Base-by-base conservation (phyloP, 2,888 invertebrate species). In the Heteromyza rotundicornis region DNA sequence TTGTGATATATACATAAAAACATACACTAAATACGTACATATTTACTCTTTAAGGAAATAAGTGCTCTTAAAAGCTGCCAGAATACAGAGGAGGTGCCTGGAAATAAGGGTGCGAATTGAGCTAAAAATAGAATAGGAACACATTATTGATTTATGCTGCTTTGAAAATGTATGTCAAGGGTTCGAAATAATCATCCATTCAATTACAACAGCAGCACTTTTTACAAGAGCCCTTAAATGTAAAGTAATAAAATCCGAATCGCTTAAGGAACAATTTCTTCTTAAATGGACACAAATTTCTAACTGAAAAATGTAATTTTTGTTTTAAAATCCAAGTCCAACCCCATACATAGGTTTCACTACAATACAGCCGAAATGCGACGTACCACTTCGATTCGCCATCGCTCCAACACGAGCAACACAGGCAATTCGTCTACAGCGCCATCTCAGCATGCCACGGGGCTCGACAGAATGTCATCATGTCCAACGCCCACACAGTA, bases 291-390 rank as follows among this genome's bases (percentile, higher is more conserved):
- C 5, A 32, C 7, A 32, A 32, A 12, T 5, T 32, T 8, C 12
- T 8, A 32, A 32, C 32, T 32, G 32, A n/a, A n/a, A n/a, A n/a
- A n/a, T n/a, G n/a, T n/a, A n/a, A n/a, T n/a, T n/a, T n/a, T n/a
- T n/a, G n/a, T n/a, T n/a, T n/a, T n/a, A n/a, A n/a, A n/a, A n/a
- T n/a, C n/a, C n/a, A n/a, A n/a, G n/a, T n/a, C n/a, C n/a, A n/a
- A n/a, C n/a, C n/a, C n/a, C n/a, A n/a, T n/a, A n/a, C n/a, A n/a
- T n/a, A n/a, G n/a, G n/a, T n/a, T n/a, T n/a, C n/a, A n/a, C n/a
- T n/a, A n/a, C n/a, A n/a, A n/a, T n/a, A n/a, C 10, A 27, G 27
- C 27, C 5, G 58, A 35, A 47, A 75, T 75, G 75, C 78, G 75
- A 59, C 75, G 75, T 44, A 36, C 56, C n/a, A n/a, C n/a, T 17